Evolutionary conservation across 2,888 invertebrate genomes (phyloP), one percentile per base, ranked within the genome.

Genomic region (Polietes domitor): DNA sequence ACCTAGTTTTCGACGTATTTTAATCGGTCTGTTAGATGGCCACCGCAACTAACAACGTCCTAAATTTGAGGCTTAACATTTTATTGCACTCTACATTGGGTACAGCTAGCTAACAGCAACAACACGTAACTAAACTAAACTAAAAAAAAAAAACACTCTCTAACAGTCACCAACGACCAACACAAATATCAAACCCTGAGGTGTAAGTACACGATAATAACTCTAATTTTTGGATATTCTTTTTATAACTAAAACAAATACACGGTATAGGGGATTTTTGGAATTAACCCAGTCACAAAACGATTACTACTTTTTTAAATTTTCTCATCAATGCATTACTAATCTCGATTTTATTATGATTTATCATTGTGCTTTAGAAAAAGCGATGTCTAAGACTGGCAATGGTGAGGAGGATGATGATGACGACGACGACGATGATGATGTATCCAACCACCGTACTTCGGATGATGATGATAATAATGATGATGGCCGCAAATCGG

Each of bases 321-420:
- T 80, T 81, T 84, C 84, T 88, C 87, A 32, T 58, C 19, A 75
- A 41, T 26, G 53, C 58, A 77, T 24, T 85, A 83, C 87, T 37
- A 37, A 37, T 87, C 83, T 85, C 86, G 87, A 83, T 82, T 87
- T 86, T 87, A 86, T 86, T 85, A 9, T 17, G 65, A 65, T 55
- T 79, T 47, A 53, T 86, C 75, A 85, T 65, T 65, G 58, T 43
- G 9, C 19, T 12, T 43, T 88, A 96, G 96, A 95, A 90, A 96
- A 96, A 94, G 97, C 96, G 89, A 93, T 97, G 92, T 95, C 96
- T n/a, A 90, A 89, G 79, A 79, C 87, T 80, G 87, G 85, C 79
- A 88, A 88, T 21, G 86, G 73, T 82, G 53, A 81, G 50, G 58
- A 74, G 3, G 55, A 78, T 24, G 61, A 73, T 43, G 71, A 71